Evolutionary conservation across 1,140 invertebrate genomes (phyloP).

Genomic region (Philotrypesis tridentata): DNA sequence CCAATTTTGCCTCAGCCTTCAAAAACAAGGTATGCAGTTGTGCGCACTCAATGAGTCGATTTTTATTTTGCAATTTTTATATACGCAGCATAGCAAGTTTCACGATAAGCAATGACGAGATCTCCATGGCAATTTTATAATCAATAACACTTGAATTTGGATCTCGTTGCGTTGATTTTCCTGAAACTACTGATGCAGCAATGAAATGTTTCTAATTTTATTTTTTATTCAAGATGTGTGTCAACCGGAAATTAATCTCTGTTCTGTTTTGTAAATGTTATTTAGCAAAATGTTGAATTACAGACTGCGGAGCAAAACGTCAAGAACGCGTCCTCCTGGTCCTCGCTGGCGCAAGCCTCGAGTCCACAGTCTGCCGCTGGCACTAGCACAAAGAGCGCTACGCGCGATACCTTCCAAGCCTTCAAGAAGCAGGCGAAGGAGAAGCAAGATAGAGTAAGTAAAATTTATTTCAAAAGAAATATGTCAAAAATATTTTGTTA

Average conservation of each 20-base stretch:
- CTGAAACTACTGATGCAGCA: background rate
- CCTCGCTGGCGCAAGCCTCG: constrained; percentile 87
- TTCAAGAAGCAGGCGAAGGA: constrained; percentile 97
- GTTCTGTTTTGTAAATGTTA: constrained; percentile 1
- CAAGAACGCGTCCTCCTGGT: constrained; percentile 95
- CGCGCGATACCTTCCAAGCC: constrained; percentile 83
- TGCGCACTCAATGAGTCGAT: background rate
- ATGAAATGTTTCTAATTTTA: background rate
- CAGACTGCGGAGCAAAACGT: constrained; percentile 80
- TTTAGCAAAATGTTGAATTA: constrained; percentile 24
- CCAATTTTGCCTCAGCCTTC: constrained; percentile 80
- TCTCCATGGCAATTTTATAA: too few relatives aligned
- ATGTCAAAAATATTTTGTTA: background rate
- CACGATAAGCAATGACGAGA: background rate
- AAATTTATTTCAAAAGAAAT: background rate
- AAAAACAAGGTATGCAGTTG: constrained; percentile 75
- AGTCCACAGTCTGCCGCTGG: constrained; percentile 78
- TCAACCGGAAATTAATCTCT: background rate
- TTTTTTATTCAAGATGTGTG: background rate
- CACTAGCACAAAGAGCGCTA: constrained; percentile 76
- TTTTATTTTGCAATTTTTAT: background rate
- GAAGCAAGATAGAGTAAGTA: constrained; percentile 86
- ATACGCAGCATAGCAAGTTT: background rate
- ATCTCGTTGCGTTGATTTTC: background rate
- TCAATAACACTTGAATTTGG: too few relatives aligned